Evolutionary conservation across 2,797 vertebrate species (phyloP).

Genomic region (Protonibea diacanthus): DNA sequence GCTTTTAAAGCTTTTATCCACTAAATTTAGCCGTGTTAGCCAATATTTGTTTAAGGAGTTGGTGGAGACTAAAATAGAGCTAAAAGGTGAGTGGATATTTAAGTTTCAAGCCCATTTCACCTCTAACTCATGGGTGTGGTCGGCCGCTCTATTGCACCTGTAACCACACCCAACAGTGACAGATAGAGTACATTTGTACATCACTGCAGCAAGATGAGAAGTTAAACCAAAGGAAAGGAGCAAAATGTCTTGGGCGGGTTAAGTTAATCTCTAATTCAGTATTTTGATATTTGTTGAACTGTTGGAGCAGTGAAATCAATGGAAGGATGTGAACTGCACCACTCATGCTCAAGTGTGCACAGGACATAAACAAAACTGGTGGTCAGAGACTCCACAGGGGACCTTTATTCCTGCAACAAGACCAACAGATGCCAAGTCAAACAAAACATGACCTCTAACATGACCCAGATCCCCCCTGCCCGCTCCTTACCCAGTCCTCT

Average conservation of each 20-base stretch:
- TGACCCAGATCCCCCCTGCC: background rate
- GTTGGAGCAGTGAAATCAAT: background rate
- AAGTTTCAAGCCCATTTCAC: background rate
- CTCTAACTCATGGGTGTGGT: too few species aligned
- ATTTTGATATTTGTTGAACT: background rate
- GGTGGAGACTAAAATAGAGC: too few species aligned
- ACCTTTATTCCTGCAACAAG: background rate
- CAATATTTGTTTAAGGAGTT: background rate
- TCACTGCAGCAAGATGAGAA: background rate
- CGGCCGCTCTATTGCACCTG: too few species aligned
- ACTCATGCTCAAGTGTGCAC: background rate
- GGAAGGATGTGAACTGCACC: background rate
- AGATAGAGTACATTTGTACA: background rate
- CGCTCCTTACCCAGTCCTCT: conserved; percentile 89
- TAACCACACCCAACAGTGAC: background rate
- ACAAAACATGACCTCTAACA: conserved; percentile 6
- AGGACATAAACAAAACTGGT: background rate
- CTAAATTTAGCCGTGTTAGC: background rate
- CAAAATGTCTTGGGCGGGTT: background rate
- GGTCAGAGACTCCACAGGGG: background rate
- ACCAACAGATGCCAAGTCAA: background rate
- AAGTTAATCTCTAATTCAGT: background rate
- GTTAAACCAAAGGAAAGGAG: background rate
- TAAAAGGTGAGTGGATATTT: background rate
- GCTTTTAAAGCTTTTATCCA: background rate